Conservation (phyloP, 2,113 vertebrate genomes). For the Tachysurus vachellii region DNA sequence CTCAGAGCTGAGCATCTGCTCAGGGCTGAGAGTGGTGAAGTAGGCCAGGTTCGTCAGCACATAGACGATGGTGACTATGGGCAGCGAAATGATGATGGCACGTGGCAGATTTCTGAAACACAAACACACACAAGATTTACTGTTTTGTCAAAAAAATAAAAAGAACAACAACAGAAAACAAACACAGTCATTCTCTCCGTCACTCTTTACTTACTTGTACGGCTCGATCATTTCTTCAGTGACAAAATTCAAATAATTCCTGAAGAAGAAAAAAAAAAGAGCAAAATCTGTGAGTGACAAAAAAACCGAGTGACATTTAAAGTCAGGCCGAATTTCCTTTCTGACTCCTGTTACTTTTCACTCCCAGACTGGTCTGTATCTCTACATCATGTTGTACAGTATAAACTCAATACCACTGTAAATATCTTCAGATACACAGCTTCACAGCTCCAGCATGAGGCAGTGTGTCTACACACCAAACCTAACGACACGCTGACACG, state of each 20-base stretch:
- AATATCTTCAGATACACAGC: not conserved
- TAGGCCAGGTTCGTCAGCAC: slow-evolving; percentile 98
- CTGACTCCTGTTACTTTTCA: too few relatives aligned
- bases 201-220: slow-evolving; percentile 79
- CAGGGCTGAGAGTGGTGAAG: slow-evolving; percentile 88
- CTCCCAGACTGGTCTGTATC: too few relatives aligned
- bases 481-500: not conserved
- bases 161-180: not conserved
- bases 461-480: not conserved
- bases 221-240: slow-evolving; percentile 99
- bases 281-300: too few relatives aligned
- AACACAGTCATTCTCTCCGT: not conserved
- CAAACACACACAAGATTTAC: slow-evolving; percentile 17
- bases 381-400: too few relatives aligned
- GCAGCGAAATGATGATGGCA: slow-evolving; percentile 96
- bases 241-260: slow-evolving; percentile 99
- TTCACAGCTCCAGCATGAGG: not conserved
- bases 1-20: slow-evolving; percentile 85
- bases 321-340: too few relatives aligned
- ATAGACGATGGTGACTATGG: slow-evolving; percentile 91
- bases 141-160: not conserved
- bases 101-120: slow-evolving; percentile 88
- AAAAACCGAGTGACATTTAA: too few relatives aligned
- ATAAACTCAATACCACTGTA: too few relatives aligned
- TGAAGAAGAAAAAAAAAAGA: slow-evolving; percentile 58